Evolutionary conservation across 2,797 vertebrate genomes (phyloP).

Genomic region (Eidolon dupreanum): DNA sequence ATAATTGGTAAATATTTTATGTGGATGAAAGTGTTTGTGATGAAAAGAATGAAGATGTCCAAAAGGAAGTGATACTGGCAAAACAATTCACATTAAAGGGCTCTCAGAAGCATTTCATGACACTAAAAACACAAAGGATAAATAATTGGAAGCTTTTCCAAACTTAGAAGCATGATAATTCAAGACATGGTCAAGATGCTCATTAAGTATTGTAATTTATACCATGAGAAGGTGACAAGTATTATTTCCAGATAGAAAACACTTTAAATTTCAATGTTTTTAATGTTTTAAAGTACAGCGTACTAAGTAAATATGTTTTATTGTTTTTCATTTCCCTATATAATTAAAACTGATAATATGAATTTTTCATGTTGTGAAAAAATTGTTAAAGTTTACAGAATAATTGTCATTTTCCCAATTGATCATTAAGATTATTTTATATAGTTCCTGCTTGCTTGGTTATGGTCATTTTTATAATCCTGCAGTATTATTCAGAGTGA

Average conservation of each 20-base stretch:
- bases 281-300: not conserved
- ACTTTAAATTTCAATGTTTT: not conserved
- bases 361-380: not conserved
- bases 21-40: not conserved
- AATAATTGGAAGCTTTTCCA: not conserved
- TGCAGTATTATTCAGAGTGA: not conserved
- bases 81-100: not conserved
- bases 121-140: not conserved
- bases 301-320: constrained; percentile 10
- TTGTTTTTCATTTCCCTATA: not conserved
- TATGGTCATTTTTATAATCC: not conserved
- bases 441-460: not conserved
- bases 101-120: not conserved
- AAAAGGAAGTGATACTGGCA: not conserved
- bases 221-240: not conserved
- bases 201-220: not conserved
- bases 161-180: not conserved
- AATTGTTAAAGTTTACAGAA: not conserved
- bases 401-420: not conserved
- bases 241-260: not conserved
- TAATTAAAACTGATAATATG: not conserved
- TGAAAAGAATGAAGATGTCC: not conserved
- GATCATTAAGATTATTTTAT: not conserved
- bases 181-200: not conserved
- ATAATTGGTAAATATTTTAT: not conserved